Base-by-base conservation (phyloP, 2,113 vertebrate genomes). In the Oncorhynchus gorbuscha region DNA sequence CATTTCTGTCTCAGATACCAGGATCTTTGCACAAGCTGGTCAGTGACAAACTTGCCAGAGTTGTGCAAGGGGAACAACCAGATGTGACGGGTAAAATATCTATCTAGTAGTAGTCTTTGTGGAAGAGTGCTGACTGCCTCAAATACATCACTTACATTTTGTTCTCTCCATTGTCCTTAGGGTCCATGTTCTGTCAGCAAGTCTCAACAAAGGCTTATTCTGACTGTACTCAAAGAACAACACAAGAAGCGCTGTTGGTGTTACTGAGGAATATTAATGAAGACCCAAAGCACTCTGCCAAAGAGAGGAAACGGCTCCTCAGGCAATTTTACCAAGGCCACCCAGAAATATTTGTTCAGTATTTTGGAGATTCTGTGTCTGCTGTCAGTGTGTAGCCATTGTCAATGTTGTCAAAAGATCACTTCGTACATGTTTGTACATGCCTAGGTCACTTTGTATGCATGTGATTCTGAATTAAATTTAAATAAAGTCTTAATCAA, bases 11-110 rank as follows among this genome's bases (percentile, higher is more conserved):
- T 62, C 85, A 99, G 97, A 94, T 97, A 82, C 96, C 97, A 32
- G 97, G 93, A 24, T 89, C 92, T 0, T 86, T 99, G 80, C 96
- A 98, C 92, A 98, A 97, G 91, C 93, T 93, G 88, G 97, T 98
- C 87, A 99, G 97, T 85, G 90, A 97, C 69, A 97, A 96, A 72
- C 92, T 99, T 85, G 79, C 92, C 79, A 86, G 89, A 76, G 89
- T 98, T 51, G 90, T 93, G 49, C 93, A 92, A n/a, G 94, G 91
- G 71, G 91, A 80, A 73, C 95, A 96, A 79, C 92, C 93, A 1
- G 92, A 91, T 75, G 87, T 93, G 76, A 81, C 92, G 55, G 95
- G 95, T 96, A 93, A 84, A 70, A n/a, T 48, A 4, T 49, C 16
- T 58, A 30, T n/a, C 22, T 5, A 4, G 28, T 62, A 62, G 59